A percentile compares a stretch with the other conserved stretches of the same genome.
Evolutionary conservation across 2,113 vertebrate species (phyloP).

Genomic region (Chauna torquata): DNA sequence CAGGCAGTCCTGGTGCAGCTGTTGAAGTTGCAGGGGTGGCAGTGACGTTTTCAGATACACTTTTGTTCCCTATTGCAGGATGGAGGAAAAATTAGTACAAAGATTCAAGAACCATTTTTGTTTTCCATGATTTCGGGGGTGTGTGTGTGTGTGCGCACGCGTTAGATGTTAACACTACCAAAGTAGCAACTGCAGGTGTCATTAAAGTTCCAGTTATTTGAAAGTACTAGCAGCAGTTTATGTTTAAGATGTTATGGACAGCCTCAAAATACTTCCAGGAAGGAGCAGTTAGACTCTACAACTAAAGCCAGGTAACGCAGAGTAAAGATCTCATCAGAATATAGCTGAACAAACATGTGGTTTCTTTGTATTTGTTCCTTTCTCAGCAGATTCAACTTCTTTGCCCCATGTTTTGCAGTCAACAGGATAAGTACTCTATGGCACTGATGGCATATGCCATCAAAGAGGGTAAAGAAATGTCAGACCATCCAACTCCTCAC

Average conservation of each 20-base stretch:
- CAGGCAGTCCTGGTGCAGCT: constrained; percentile 64
- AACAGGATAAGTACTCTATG: not conserved
- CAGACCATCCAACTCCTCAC: not conserved
- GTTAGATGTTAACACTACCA: not conserved
- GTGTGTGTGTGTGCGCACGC: not conserved
- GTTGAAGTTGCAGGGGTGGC: constrained; percentile 55
- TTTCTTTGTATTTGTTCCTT: not conserved
- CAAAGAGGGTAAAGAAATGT: not conserved
- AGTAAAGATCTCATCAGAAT: not conserved
- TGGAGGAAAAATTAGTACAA: not conserved
- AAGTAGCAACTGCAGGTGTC: not conserved
- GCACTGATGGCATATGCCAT: not conserved
- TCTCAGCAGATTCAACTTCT: not conserved
- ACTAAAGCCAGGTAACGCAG: not conserved
- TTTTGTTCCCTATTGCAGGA: constrained; percentile 76
- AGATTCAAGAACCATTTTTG: not conserved
- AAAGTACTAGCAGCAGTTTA: not conserved
- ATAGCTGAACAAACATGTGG: not conserved
- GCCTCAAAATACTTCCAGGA: not conserved
- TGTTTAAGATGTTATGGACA: accelerated
- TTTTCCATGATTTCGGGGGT: not conserved
- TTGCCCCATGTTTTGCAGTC: not conserved
- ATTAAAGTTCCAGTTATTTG: not conserved
- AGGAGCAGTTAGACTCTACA: not conserved
- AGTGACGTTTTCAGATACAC: constrained; percentile 74